phyloP scores from a whole-genome alignment of 2,113 vertebrate species.

The Eurystomus gularis region DNA sequence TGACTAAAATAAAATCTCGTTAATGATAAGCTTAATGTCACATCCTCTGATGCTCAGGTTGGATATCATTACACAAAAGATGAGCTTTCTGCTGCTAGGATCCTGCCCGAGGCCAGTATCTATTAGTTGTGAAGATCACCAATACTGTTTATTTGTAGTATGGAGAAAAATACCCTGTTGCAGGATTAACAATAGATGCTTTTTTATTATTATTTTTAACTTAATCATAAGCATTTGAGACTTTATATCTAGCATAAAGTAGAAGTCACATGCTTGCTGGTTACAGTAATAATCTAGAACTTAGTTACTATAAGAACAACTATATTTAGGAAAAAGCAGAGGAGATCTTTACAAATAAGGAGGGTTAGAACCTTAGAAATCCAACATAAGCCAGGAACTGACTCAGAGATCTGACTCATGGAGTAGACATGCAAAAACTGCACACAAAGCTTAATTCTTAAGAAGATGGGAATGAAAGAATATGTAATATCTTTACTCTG shows the following conservation, averaged over 20 bases:
- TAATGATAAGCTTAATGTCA: not conserved
- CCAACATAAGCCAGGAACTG: not conserved
- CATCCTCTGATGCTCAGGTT: not conserved
- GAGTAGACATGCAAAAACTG: not conserved
- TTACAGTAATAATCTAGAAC: not conserved
- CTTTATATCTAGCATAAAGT: not conserved
- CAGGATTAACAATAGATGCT: fast-evolving
- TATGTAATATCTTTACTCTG: not conserved
- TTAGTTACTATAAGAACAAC: not conserved
- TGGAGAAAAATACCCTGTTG: not conserved
- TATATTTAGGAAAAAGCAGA: not conserved
- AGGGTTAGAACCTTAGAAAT: not conserved
- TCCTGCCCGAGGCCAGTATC: not conserved
- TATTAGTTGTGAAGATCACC: not conserved
- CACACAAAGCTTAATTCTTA: not conserved
- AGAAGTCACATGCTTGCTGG: not conserved
- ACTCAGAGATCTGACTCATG: not conserved
- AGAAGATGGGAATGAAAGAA: not conserved
- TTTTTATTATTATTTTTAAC: not conserved
- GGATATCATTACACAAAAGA: not conserved
- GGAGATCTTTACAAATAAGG: not conserved
- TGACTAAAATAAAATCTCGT: not conserved
- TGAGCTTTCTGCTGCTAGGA: not conserved
- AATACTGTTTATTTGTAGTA: not conserved
- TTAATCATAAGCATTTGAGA: not conserved